These are phyloP conservation scores for Gandaritis pyraliata DNA, from an alignment of 2,888 invertebrate species.

Conservation along the genomic window DNA sequence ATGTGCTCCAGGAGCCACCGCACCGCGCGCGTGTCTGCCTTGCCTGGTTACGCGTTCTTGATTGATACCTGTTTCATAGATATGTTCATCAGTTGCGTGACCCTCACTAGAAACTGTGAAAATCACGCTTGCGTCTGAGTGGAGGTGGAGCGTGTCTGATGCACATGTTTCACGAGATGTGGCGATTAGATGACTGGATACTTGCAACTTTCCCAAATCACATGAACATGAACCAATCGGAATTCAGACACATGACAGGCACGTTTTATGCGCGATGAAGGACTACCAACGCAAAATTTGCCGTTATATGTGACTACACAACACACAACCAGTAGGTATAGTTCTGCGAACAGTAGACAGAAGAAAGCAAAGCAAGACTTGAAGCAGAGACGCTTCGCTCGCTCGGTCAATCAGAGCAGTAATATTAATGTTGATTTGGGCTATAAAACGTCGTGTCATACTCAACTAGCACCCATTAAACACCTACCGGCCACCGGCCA, in stretches of 20 bases:
- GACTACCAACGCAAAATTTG: too few species aligned
- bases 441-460: slow-evolving; percentile 30
- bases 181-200: slow-evolving; percentile 14
- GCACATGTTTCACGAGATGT: slow-evolving; percentile 18
- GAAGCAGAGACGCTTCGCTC: too few species aligned
- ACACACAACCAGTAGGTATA: too few species aligned
- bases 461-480: slow-evolving; percentile 31
- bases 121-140: not conserved
- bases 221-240: slow-evolving; percentile 13
- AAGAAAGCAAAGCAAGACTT: too few species aligned
- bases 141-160: slow-evolving; percentile 3
- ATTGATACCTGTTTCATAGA: too few species aligned
- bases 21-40: too few species aligned
- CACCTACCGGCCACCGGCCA: slow-evolving; percentile 20
- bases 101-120: not conserved
- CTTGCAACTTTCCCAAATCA: slow-evolving; percentile 28
- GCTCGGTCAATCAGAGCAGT: slow-evolving; percentile 13
- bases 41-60: too few species aligned
- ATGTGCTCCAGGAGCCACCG: too few species aligned
- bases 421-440: slow-evolving; percentile 21
- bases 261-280: slow-evolving; percentile 2
- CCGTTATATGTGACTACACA: too few species aligned
- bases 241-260: slow-evolving; percentile 24
- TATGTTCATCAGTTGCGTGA: too few species aligned
- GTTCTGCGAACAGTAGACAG: too few species aligned